These are phyloP conservation scores for Tridacna gigas DNA, from an alignment of 2,888 invertebrate genomes.

Conservation along the genomic window DNA sequence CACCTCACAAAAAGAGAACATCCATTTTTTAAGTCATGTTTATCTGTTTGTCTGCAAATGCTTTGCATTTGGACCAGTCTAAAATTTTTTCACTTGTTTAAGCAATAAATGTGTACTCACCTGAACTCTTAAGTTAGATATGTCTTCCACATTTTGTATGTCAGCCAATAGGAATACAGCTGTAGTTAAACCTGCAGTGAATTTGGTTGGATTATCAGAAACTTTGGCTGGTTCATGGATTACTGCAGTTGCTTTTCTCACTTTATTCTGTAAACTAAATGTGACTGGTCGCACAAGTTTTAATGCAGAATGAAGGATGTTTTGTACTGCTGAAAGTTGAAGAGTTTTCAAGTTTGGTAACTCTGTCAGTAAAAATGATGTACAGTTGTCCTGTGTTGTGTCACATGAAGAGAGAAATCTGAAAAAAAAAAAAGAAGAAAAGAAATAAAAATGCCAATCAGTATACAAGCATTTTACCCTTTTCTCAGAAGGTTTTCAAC, in stretches of 20 bases:
- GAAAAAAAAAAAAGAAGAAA: background rate
- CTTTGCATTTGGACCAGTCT: no score
- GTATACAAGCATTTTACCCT: no score
- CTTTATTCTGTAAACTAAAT: conserved; percentile 67
- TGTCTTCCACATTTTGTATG: conserved; percentile 91
- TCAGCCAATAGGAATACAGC: conserved; percentile 95
- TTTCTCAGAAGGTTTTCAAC: no score
- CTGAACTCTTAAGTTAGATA: conserved; percentile 91
- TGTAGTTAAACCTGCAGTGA: conserved; percentile 96
- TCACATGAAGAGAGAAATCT: conserved; percentile 85
- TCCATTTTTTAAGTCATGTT: no score
- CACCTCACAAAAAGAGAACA: no score
- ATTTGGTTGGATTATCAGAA: conserved; percentile 93
- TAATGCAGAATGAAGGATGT: conserved; percentile 75
- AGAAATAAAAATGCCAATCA: background rate
- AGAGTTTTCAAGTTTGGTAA: conserved; percentile 74
- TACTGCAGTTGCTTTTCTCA: conserved; percentile 84
- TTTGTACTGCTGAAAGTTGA: conserved; percentile 74
- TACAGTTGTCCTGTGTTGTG: conserved; percentile 92
- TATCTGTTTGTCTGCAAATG: no score
- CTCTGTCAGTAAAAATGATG: conserved; percentile 91
- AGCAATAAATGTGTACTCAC: conserved; percentile 84
- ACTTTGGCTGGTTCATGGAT: conserved; percentile 94
- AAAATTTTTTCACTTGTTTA: background rate
- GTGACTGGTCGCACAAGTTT: conserved; percentile 69